These are phyloP conservation scores for Mamestra brassicae DNA, from an alignment of 2,888 invertebrate genomes.

Conservation along the genomic window DNA sequence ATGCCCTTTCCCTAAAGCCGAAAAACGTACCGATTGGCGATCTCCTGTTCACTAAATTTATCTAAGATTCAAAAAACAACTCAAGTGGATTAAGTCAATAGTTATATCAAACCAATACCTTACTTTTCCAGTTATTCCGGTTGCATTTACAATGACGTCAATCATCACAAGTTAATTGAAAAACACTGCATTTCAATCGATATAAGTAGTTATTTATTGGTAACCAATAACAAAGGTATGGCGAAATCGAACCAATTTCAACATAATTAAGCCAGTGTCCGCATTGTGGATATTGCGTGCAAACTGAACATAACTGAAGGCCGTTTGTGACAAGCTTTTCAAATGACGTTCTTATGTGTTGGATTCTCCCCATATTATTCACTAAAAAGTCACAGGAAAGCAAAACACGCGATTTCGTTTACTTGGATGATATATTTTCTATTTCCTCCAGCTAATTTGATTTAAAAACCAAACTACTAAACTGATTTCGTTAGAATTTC, in stretches of 20 bases:
- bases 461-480: too few species aligned
- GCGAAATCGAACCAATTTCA: constrained; percentile 23
- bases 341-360: neutral
- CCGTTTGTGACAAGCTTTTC: constrained; percentile 12
- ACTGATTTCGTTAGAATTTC: too few species aligned
- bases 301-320: constrained; percentile 26
- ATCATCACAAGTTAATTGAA: neutral
- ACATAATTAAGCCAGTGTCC: constrained; percentile 29
- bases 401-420: too few species aligned
- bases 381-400: neutral
- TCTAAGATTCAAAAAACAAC: too few species aligned
- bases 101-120: neutral
- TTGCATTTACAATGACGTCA: constrained; percentile 3
- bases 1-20: too few species aligned
- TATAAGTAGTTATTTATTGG: neutral
- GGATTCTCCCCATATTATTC: neutral
- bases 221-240: constrained; percentile 3
- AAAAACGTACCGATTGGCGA: too few species aligned
- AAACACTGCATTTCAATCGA: neutral
- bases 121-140: neutral
- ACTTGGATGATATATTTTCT: too few species aligned
- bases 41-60: too few species aligned
- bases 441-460: too few species aligned
- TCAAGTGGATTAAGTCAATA: too few species aligned
- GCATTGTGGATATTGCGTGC: constrained; percentile 34